Base-by-base conservation (phyloP, 2,888 invertebrate species). In the Amorpha juglandis region DNA sequence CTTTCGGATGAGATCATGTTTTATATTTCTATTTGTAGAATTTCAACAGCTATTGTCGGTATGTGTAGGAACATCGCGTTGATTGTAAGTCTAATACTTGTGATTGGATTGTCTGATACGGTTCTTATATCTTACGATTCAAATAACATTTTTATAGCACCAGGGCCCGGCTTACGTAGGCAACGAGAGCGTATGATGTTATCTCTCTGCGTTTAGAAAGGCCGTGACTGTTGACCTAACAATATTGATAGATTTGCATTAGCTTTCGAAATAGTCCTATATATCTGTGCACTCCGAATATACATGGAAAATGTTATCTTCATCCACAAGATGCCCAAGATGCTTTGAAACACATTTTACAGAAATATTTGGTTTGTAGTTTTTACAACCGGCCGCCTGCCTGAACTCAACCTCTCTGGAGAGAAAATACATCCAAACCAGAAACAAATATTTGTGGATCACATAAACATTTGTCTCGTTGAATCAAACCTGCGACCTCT, bases 1-100 rank as follows among this genome's bases (percentile, higher is more conserved):
- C 79, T 86, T 77, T 81, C 79, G 70, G 70, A 70, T 68, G 71
- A 67, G 69, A 64, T 63, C 35, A 66, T 66, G 71, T 76, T 75
- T 73, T 76, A 71, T 71, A n/a, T 73, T 86, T 87, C 80, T 84
- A 80, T 86, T 86, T 88, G 82, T 84, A 77, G 81, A 76, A 83
- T 86, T 85, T 83, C 82, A 78, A 86, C 82, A 86, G 79, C 74
- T 69, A 74, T 81, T 82, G 79, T 83, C 82, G 83, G 86, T 42
- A 33, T 78, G 55, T 81, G 69, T 82, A 19, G 19, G 9, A 19
- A 78, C 78, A 53, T 82, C 78, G 82, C 83, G 82, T 83, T 77
- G 86, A 86, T 84, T 83, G 78, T 70, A 14, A 45, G 66, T 67
- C 75, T 65, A 66, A 63, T 68, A 66, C 68, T 55, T 14, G 21